phyloP scores from a whole-genome alignment of 2,888 invertebrate genomes.

The Anthrax anthrax region DNA sequence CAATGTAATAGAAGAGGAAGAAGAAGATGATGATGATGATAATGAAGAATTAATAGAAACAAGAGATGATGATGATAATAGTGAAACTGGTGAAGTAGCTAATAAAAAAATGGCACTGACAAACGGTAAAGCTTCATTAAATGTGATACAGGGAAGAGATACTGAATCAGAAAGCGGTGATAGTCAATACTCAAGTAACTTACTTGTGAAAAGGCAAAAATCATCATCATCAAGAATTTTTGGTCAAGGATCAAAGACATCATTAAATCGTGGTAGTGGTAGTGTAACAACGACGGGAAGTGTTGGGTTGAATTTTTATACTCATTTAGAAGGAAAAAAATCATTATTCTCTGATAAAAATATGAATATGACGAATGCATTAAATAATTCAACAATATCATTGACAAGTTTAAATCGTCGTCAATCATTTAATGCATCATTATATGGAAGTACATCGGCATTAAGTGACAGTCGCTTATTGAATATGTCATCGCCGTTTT shows the following conservation, averaged over 20 bases:
- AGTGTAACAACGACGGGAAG: constrained; percentile 18
- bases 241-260: background rate
- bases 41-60: constrained; percentile 5
- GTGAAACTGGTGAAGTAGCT: background rate
- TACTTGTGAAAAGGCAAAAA: constrained; percentile 12
- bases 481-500: constrained; percentile 50
- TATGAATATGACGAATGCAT: constrained; percentile 14
- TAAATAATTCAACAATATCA: constrained; percentile 31
- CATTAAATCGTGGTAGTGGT: constrained; percentile 1
- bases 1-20: background rate
- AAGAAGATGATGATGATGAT: constrained; percentile 11
- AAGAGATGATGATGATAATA: background rate
- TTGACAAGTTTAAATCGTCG: constrained; percentile 27
- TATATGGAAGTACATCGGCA: constrained; percentile 33
- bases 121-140: constrained; percentile 7
- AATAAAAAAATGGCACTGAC: background rate
- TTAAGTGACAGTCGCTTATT: constrained; percentile 30
- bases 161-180: constrained; percentile 23
- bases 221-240: constrained; percentile 11
- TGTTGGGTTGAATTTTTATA: constrained; percentile 25
- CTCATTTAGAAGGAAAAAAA: constrained; percentile 31
- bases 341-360: constrained; percentile 26
- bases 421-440: constrained; percentile 28
- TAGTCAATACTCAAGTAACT: constrained; percentile 14
- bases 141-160: constrained; percentile 7